Evolutionary conservation across 2,113 vertebrate species (phyloP).

Genomic region (Eublepharis macularius): DNA sequence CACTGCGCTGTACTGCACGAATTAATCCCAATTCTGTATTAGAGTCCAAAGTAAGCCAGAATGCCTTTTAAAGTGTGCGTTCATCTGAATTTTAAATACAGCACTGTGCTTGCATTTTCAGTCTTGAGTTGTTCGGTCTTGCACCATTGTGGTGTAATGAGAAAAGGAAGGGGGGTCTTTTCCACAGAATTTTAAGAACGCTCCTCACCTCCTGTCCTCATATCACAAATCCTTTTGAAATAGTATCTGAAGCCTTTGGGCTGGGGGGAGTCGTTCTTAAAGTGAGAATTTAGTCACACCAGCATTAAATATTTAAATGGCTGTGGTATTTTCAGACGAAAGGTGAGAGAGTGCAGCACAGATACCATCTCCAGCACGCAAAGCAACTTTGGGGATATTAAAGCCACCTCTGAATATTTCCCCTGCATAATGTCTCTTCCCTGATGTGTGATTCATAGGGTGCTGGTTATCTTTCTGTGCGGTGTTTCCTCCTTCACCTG

Average conservation of each 20-base stretch:
- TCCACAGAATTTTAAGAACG: neutral
- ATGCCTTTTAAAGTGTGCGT: too few species aligned
- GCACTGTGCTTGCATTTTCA: too few species aligned
- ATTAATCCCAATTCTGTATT: too few species aligned
- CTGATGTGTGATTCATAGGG: fast-evolving
- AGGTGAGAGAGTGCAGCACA: slow-evolving; percentile 15
- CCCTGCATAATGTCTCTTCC: slow-evolving; percentile 30
- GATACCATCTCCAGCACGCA: slow-evolving; percentile 49
- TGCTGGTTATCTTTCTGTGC: neutral
- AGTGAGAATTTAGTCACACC: neutral
- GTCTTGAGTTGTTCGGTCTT: too few species aligned
- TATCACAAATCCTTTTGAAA: neutral
- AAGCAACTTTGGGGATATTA: slow-evolving; percentile 25
- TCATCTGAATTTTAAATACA: too few species aligned
- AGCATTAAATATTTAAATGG: neutral
- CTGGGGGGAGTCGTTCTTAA: neutral
- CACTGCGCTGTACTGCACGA: too few species aligned
- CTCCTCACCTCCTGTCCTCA: too few species aligned
- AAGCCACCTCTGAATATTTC: neutral
- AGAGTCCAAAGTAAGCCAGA: too few species aligned
- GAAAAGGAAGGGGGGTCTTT: neutral
- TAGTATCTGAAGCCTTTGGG: neutral
- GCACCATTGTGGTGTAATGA: too few species aligned
- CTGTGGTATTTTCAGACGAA: neutral
- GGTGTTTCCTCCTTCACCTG: neutral